Base-by-base conservation (phyloP, 2,888 invertebrate species). In the Bhutanitis thaidina region DNA sequence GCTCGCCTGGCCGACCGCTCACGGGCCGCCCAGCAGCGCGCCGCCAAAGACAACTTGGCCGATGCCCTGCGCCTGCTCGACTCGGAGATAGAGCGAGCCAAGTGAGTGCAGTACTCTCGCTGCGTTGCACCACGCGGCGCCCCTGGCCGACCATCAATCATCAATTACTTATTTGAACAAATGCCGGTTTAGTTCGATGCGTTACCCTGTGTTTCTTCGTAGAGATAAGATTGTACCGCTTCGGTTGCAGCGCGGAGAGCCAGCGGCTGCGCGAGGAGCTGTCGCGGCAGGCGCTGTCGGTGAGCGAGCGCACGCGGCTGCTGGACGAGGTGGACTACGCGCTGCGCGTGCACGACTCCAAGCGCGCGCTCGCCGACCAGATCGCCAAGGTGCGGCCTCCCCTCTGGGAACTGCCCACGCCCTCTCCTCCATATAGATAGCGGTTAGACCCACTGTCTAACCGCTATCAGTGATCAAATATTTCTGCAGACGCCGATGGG, bases 261-360 rank as follows among this genome's bases (percentile, higher is more conserved):
- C 64, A 71, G 38, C 73, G 75, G 35, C 59, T 85, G 40, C 65
- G 67, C 20, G 48, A 27, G 0, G 80, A 80, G 50, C 14, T 86
- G 53, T 76, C 75, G 32, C 40, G 43, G 0, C 87, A 87, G 58
- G 48, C 65, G 5, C 61, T 87, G 66, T 67, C 74, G 0, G 70
- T 78, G 41, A 64, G 64, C 34, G 77, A 83, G 57, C 76, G 88
- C 16, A 64, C 72, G 16, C 67, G 68, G 1, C 62, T 85, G 43
- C 61, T 80, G 39, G 86, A 85, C 44, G 74, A 86, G 15, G 71
- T 83, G 55, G 81, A 83, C 67, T 88, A 86, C 65, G 69, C 79
- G 1, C 55, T 59, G 3, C 58, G 84, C 0, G 86, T 87, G 35
- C 62, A 68, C 38, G 82, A 83, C 67, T 84, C 85, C 56, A 85